These are phyloP conservation scores for Choristoneura fumiferana DNA, from an alignment of 1,140 invertebrate genomes.

Conservation along the genomic window DNA sequence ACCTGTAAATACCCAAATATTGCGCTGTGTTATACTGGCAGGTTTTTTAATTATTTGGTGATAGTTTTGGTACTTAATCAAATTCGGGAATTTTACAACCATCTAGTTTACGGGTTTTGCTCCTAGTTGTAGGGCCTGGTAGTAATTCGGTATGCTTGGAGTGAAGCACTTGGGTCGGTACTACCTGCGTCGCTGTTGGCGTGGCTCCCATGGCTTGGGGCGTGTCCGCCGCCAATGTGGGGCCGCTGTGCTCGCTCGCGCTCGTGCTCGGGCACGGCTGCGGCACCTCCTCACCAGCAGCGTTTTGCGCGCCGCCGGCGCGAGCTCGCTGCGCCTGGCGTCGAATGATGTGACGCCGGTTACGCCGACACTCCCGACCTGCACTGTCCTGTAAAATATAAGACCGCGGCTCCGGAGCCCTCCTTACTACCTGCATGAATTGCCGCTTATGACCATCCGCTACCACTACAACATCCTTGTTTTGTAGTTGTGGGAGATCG, in stretches of 20 bases:
- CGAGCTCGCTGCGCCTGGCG: background rate
- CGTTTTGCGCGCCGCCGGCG: background rate
- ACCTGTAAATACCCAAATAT: too few relatives aligned
- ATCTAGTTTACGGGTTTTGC: background rate
- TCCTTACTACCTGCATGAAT: background rate
- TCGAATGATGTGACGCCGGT: background rate
- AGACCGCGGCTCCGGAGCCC: background rate
- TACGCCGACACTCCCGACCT: background rate
- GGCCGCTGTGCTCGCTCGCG: background rate
- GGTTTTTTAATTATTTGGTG: too few relatives aligned
- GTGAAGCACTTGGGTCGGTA: background rate
- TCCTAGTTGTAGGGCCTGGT: background rate
- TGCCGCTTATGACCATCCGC: background rate
- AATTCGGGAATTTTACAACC: background rate
- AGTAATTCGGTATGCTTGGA: background rate
- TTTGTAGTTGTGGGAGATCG: background rate
- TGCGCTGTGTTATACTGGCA: too few relatives aligned
- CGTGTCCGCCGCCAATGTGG: background rate
- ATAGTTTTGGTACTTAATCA: too few relatives aligned
- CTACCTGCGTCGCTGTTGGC: background rate
- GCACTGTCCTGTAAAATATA: background rate
- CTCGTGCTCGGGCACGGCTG: background rate
- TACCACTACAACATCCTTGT: background rate
- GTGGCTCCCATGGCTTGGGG: background rate
- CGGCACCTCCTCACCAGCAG: background rate